phyloP scores from a whole-genome alignment of 2,888 invertebrate genomes.

The Molanna angustata region DNA sequence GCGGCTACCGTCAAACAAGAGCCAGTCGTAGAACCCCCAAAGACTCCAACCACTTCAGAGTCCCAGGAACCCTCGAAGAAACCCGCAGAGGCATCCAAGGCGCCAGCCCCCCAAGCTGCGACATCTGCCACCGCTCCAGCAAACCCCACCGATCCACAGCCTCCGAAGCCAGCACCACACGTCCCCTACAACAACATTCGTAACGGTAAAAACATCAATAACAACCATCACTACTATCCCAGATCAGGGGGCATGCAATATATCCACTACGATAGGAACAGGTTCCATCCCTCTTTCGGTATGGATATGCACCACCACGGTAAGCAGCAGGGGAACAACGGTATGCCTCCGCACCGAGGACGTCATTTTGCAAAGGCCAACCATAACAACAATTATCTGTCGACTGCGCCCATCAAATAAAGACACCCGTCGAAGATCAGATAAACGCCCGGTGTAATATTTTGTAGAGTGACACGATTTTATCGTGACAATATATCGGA shows the following conservation, averaged over 20 bases:
- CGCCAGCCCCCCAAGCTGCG: background rate
- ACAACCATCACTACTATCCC: constrained; percentile 1
- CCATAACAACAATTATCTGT: constrained; percentile 41
- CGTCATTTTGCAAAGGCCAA: constrained; percentile 19
- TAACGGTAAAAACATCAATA: constrained; percentile 8
- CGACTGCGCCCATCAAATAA: constrained; percentile 53
- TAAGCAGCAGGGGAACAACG: constrained; percentile 18
- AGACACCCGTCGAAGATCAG: background rate
- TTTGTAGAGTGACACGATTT: background rate
- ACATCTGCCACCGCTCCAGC: background rate
- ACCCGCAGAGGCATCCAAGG: background rate
- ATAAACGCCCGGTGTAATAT: background rate
- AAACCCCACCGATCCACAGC: constrained; percentile 2
- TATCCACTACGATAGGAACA: constrained; percentile 12
- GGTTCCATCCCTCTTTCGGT: constrained; percentile 1
- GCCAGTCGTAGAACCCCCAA: too few species aligned
- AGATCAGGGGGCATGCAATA: constrained; percentile 23
- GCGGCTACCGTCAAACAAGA: too few species aligned
- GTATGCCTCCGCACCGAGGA: constrained; percentile 19
- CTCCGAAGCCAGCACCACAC: background rate
- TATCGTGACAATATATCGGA: too few species aligned
- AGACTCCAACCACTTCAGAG: constrained; percentile 5
- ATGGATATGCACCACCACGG: background rate
- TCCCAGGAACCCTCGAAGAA: background rate
- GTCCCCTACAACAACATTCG: constrained; percentile 5